Percentiles rank a stretch among this genome's conserved stretches.
These are phyloP conservation scores for Elysia crispata DNA, from an alignment of 2,888 invertebrate genomes.

Conservation along the genomic window DNA sequence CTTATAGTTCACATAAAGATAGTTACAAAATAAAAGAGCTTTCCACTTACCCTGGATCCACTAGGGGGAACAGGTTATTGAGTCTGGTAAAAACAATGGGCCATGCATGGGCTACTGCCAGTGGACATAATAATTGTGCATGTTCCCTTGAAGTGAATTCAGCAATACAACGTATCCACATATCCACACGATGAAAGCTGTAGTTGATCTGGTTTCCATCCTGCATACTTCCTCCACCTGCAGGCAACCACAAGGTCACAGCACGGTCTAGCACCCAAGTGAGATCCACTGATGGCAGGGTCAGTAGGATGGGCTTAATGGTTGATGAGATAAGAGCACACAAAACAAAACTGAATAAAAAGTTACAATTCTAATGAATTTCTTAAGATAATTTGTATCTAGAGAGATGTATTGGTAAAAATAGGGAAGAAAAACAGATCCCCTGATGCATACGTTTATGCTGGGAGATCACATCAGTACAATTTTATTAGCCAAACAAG, in stretches of 20 bases:
- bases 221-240: slow-evolving; percentile 62
- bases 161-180: slow-evolving; percentile 84
- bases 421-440: too few relatives aligned
- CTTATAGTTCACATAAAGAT: too few relatives aligned
- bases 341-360: too few relatives aligned
- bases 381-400: too few relatives aligned
- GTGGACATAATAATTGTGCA: slow-evolving; percentile 89
- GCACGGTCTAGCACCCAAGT: slow-evolving; percentile 95
- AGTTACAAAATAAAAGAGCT: too few relatives aligned
- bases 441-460: too few relatives aligned
- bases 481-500: neutral
- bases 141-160: slow-evolving; percentile 91
- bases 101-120: slow-evolving; percentile 94
- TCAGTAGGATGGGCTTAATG: slow-evolving; percentile 84
- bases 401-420: too few relatives aligned
- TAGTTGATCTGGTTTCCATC: slow-evolving; percentile 63
- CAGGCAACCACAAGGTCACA: slow-evolving; percentile 87
- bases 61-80: slow-evolving; percentile 92
- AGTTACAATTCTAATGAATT: too few relatives aligned
- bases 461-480: too few relatives aligned
- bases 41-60: slow-evolving; percentile 84
- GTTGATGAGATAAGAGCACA: too few relatives aligned
- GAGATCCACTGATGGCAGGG: slow-evolving; percentile 87
- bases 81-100: slow-evolving; percentile 94
- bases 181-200: slow-evolving; percentile 71